A percentile compares a stretch with the other conserved stretches of the same genome.
Conservation (phyloP, 2,888 invertebrate species). For the Catocala fraxini region DNA sequence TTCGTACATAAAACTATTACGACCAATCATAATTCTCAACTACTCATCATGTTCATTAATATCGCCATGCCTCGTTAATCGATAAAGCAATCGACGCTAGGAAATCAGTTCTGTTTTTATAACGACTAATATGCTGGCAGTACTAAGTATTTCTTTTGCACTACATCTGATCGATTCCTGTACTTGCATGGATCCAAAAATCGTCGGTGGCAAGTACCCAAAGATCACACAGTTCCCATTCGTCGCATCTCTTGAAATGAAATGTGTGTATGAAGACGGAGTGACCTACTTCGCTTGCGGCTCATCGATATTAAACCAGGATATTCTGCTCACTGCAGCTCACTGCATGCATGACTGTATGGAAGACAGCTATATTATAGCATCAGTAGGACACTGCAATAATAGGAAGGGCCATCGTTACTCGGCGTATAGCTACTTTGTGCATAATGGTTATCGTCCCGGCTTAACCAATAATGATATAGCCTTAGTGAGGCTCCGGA, state of each 20-base stretch:
- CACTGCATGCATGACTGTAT: conserved; percentile 50
- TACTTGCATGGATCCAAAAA: background rate
- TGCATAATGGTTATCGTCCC: conserved; percentile 27
- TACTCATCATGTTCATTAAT: background rate
- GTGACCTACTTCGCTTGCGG: conserved; percentile 48
- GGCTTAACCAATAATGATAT: conserved; percentile 24
- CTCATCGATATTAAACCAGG: conserved; percentile 58
- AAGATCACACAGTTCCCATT: conserved; percentile 45
- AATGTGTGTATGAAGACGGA: conserved; percentile 7
- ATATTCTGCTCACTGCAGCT: conserved; percentile 55
- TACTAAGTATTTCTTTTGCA: background rate
- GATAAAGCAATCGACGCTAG: background rate
- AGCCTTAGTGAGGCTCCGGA: conserved; percentile 32
- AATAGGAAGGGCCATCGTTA: conserved; percentile 8
- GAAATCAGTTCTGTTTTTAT: background rate
- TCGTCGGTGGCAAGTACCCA: conserved; percentile 3
- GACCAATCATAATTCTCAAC: no score
- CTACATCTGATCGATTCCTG: background rate
- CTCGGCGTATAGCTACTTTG: background rate
- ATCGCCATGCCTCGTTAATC: background rate
- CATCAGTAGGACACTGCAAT: conserved; percentile 33
- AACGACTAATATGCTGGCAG: background rate
- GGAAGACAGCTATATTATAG: background rate
- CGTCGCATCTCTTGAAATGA: conserved; percentile 40
- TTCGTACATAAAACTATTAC: no score